Percentiles rank a stretch among this genome's conserved stretches.
Conservation (phyloP, 2,888 invertebrate genomes). For the Metalampra italica region DNA sequence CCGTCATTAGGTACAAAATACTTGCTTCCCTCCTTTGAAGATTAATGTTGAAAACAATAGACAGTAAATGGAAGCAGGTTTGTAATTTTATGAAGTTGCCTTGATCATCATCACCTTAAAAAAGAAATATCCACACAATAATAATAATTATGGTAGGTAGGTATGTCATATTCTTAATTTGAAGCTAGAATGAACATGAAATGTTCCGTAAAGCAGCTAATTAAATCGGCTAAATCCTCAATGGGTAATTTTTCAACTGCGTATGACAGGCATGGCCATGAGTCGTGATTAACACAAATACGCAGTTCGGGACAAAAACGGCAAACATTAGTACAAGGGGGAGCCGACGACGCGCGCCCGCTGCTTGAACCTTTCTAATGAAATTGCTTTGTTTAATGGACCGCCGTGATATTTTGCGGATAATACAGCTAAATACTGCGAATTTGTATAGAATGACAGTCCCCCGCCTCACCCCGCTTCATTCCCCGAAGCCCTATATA, state of each 20-base stretch:
- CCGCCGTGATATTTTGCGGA: slow-evolving; percentile 9
- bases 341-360: slow-evolving; percentile 8
- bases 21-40: neutral
- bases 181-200: neutral
- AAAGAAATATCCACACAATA: too few relatives aligned
- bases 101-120: too few relatives aligned
- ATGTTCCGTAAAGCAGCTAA: neutral
- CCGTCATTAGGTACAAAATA: neutral
- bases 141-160: neutral
- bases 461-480: too few relatives aligned
- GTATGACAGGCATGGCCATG: slow-evolving; percentile 8
- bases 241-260: slow-evolving; percentile 6
- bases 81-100: too few relatives aligned
- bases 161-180: neutral
- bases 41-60: too few relatives aligned
- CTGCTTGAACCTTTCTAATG: slow-evolving; percentile 4
- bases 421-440: slow-evolving; percentile 1
- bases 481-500: too few relatives aligned
- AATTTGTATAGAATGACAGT: too few relatives aligned
- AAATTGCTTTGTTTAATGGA: slow-evolving; percentile 6
- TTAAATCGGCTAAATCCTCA: neutral
- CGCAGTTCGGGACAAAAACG: slow-evolving; percentile 8
- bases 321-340: neutral
- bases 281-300: slow-evolving; percentile 9
- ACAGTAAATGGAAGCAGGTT: too few relatives aligned